A percentile compares a stretch with the other conserved stretches of the same genome.
These are phyloP conservation scores for Ovibos moschatus DNA, from an alignment of 2,113 vertebrate species.

Conservation along the genomic window DNA sequence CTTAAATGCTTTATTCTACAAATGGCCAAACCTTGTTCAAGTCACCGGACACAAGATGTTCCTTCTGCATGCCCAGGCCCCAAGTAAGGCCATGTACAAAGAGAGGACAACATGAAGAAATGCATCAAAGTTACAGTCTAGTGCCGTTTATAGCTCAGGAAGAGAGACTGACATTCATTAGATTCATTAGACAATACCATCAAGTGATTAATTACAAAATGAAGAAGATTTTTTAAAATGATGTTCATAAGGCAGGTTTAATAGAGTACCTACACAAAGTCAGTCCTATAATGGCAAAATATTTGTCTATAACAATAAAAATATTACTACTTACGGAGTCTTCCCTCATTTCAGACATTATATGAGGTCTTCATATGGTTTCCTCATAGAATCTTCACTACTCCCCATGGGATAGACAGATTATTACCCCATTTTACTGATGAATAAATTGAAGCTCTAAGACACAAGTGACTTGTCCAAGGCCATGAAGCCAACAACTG, in stretches of 20 bases:
- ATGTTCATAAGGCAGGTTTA: background rate
- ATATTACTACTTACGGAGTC: background rate
- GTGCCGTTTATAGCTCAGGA: background rate
- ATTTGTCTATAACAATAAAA: background rate
- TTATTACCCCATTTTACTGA: background rate
- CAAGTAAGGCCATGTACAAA: background rate
- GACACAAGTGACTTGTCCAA: background rate
- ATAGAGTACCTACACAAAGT: background rate
- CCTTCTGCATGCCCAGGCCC: background rate
- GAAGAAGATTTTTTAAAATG: background rate
- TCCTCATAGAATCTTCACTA: background rate
- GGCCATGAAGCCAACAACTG: background rate
- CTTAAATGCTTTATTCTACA: slow-evolving; percentile 11
- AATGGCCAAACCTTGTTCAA: background rate
- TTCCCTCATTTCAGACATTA: background rate
- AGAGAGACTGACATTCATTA: background rate
- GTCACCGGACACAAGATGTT: background rate
- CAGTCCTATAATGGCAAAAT: background rate
- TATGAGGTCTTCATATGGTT: background rate
- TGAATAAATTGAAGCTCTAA: background rate
- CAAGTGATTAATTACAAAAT: slow-evolving; percentile 9
- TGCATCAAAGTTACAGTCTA: background rate
- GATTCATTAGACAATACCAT: background rate
- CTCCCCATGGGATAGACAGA: background rate
- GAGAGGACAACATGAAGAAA: background rate